These are phyloP conservation scores for Propithecus coquereli DNA, from an alignment of 2,113 vertebrate species.

Conservation along the genomic window DNA sequence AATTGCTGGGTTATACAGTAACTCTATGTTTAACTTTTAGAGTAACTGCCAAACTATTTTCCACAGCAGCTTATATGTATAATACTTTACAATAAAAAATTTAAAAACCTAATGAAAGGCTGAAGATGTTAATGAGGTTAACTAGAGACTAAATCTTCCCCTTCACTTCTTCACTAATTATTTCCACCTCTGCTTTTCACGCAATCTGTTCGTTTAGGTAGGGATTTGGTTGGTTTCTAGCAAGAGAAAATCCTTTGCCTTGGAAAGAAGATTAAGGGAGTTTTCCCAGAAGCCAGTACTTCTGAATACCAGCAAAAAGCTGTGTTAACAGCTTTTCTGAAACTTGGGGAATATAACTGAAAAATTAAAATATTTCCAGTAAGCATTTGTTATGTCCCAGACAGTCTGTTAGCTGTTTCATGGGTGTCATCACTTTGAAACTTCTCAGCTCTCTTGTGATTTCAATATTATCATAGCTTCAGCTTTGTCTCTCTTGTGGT, in stretches of 20 bases:
- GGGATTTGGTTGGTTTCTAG: background rate
- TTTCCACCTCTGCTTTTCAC: background rate
- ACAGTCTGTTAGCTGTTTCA: background rate
- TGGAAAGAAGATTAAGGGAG: background rate
- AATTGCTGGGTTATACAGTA: background rate
- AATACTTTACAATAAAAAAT: background rate
- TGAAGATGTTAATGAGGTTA: background rate
- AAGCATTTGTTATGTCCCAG: background rate
- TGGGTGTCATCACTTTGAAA: background rate
- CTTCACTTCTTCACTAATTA: background rate
- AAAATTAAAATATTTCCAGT: background rate
- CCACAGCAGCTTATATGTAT: background rate
- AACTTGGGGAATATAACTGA: background rate
- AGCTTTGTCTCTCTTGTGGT: background rate
- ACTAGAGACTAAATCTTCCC: background rate
- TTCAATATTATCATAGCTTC: background rate
- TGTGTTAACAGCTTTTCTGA: background rate
- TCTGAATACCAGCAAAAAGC: background rate
- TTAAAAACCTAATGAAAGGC: background rate
- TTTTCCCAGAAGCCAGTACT: background rate
- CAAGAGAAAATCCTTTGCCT: background rate
- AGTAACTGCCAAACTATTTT: background rate
- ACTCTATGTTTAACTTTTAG: background rate
- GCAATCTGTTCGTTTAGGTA: background rate
- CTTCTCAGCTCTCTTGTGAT: background rate